Evolutionary conservation across 30 jellyfish, hydroid and myxozoan genomes (phyloP).

Genomic region (Aurelia aurita complex sp. Pacific): DNA sequence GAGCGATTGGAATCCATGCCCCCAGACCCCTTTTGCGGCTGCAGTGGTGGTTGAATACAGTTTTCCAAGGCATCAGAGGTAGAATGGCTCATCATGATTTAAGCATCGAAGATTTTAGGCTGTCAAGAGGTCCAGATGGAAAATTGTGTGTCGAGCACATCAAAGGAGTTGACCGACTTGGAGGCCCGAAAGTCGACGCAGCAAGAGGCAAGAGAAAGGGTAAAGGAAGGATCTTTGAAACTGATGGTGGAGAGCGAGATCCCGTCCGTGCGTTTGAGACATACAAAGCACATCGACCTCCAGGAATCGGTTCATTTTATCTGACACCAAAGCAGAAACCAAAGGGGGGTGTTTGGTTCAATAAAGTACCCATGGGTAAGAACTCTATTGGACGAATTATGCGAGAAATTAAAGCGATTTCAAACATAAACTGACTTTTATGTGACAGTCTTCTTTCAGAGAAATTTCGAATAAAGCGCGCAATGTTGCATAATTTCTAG

Average conservation of each 20-base stretch:
- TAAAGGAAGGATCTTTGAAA: constrained; percentile 87
- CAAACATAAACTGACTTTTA: constrained; percentile 70
- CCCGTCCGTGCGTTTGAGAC: constrained; percentile 94
- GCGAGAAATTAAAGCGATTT: constrained; percentile 97
- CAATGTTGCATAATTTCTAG: no score
- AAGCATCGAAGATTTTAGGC: constrained; percentile 82
- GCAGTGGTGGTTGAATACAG: constrained; percentile 98
- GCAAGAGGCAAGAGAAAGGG: constrained; percentile 83
- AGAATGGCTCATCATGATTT: constrained; percentile 98
- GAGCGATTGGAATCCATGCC: constrained; percentile 98
- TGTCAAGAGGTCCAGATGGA: constrained; percentile 89
- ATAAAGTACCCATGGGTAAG: constrained; percentile 99
- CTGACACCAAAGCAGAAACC: constrained; percentile 97
- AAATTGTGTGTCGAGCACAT: constrained; percentile 85
- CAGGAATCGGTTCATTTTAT: constrained; percentile 93
- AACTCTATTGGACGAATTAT: constrained; percentile 97
- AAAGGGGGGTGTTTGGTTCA: constrained; percentile 93
- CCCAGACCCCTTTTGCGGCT: constrained; percentile 97
- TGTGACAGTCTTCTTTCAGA: background rate
- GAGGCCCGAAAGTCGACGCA: constrained; percentile 54
- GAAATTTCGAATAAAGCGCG: background rate
- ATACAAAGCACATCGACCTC: constrained; percentile 95
- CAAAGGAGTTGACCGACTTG: constrained; percentile 53
- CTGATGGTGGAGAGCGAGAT: constrained; percentile 98
- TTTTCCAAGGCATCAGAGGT: constrained; percentile 95